Base-by-base conservation (phyloP, 2,888 invertebrate species). In the Cristatella mucedo region DNA sequence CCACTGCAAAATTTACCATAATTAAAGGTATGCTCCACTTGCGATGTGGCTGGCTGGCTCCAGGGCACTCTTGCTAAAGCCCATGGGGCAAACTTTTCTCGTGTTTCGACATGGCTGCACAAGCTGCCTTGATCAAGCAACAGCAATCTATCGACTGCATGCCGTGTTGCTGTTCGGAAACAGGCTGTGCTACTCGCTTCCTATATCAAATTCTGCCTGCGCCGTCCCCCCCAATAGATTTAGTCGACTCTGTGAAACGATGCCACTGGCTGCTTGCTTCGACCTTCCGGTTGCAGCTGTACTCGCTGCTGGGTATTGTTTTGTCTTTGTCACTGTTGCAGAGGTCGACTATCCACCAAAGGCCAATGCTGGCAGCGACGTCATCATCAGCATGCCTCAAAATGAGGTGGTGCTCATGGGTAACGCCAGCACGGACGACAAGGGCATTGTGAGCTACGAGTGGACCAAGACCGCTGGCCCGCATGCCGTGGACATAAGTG, bases 331-430 rank as follows among this genome's bases (percentile, higher is more conserved):
- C 5, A 39, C 18, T 20, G 20, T 45, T 47, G 7, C 50, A 67
- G 81, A 82, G 50, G 83, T 77, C 0, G 91, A 93, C 62, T 91
- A 91, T 68, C 87, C 87, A 0, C 91, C 91, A 1, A 84, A 83
- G 61, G 89, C 89, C 0, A 87, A 87, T 71, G 89, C 89, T 33
- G 83, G 87, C 75, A 65, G 83, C 57, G 82, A 87, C 52, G 78
- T 82, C 30, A 82, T 91, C 44, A 76, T 91, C 50, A 83, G 83
- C 68, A 71, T 91, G 41, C 91, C 91, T 0, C 80, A 81, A 59
- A 86, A 83, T 57, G 70, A 72, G 30, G 74, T 86, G 7, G 82
- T 80, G 0, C 69, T 93, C 19, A 85, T 84, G 62, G 91, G 89
- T 3, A 89, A 82, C 53, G 71, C 80, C 43, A 89, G 87, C 46